Base-by-base conservation (phyloP, 2,888 invertebrate species). In the Ptychoptera contaminata region DNA sequence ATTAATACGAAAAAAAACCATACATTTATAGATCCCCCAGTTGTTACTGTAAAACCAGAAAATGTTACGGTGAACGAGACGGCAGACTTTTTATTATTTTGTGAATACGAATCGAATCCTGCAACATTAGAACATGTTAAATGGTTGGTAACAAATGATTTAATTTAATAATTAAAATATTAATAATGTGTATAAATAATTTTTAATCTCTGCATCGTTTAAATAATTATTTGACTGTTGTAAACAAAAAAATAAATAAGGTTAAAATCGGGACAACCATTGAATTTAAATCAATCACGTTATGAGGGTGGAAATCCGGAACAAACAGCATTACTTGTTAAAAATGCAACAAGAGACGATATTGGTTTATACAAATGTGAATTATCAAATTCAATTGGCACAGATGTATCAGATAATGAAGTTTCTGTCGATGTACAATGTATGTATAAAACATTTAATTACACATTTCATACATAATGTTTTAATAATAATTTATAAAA, bases 31-130 rank as follows among this genome's bases (percentile, higher is more conserved):
- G 91, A 88, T 74, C 82, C 87, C 0, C 91, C 91, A 5, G 79
- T 86, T 46, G 84, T 91, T 4, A 72, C 70, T 46, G 78, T 90
- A 44, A 73, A 70, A 42, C 85, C 87, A 0, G 72, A 71, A 30
- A 82, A 82, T 59, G 73, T 83, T 49, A 83, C 84, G 0, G 80
- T 82, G 6, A 81, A 83, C 54, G 91, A 90, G 63, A 77, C 79
- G 11, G 72, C 75, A 32, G 77, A 80, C 52, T 73, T 85, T 39
- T 68, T 82, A 35, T 72, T 91, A 43, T 76, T 77, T 51, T 91
- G 91, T 62, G 76, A 78, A 54, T 90, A 87, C 60, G 79, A 81
- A 51, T 85, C 91, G 46, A 92, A 92, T 67, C 91, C 92, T 1
- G 80, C 84, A 16, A 74, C 81, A 9, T 68, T 91, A 31, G 73